These are phyloP conservation scores for Galaxias olidus DNA, from an alignment of 2,797 vertebrate species.

Conservation along the genomic window DNA sequence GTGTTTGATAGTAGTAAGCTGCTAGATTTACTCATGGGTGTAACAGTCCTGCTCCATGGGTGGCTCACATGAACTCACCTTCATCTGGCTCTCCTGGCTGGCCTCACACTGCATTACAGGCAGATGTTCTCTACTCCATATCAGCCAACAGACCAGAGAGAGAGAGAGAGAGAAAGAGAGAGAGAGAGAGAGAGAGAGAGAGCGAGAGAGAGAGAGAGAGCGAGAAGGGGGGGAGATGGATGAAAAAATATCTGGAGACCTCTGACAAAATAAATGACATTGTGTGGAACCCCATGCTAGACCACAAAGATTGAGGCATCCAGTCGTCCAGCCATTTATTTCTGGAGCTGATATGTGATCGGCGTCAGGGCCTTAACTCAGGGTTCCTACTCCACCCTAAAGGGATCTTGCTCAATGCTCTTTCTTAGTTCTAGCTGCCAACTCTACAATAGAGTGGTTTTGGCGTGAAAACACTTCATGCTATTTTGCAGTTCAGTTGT, in stretches of 20 bases:
- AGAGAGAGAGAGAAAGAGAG: slow-evolving; percentile 30
- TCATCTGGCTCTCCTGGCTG: slow-evolving; percentile 58
- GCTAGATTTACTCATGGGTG: slow-evolving; percentile 71
- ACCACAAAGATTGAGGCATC: slow-evolving; percentile 18
- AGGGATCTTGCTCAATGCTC: no score
- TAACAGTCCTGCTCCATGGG: slow-evolving; percentile 67
- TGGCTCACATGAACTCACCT: slow-evolving; percentile 67
- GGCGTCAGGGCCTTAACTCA: no score
- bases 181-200: slow-evolving; percentile 30
- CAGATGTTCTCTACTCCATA: slow-evolving; percentile 70
- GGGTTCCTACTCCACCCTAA: no score
- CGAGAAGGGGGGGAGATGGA: slow-evolving; percentile 16
- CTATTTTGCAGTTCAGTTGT: slow-evolving; percentile 14
- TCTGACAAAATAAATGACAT: neutral
- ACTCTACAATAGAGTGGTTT: neutral
- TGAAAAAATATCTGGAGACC: neutral
- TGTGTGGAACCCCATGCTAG: neutral
- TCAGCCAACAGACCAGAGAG: slow-evolving; percentile 47
- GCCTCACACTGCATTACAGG: slow-evolving; percentile 50
- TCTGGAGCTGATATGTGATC: no score
- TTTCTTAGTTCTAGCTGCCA: no score
- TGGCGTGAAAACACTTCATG: neutral
- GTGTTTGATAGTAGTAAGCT: slow-evolving; percentile 66
- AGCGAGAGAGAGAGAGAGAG: slow-evolving; percentile 23
- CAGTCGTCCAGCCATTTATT: no score